Percentiles rank a stretch among this genome's conserved stretches.
These are phyloP conservation scores for Beris chalybata DNA, from an alignment of 2,888 invertebrate genomes.

Conservation along the genomic window DNA sequence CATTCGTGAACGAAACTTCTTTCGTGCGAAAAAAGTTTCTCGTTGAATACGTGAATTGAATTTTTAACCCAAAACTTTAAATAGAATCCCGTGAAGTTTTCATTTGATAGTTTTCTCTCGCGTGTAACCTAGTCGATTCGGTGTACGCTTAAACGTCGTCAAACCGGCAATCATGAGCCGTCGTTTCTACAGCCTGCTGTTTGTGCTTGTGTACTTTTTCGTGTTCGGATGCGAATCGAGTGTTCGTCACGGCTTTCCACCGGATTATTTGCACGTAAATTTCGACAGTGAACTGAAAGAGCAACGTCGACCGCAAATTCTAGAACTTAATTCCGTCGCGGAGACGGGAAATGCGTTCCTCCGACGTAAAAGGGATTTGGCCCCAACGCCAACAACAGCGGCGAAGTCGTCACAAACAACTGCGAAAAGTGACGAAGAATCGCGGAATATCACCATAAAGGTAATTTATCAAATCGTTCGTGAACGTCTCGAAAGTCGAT, in stretches of 20 bases:
- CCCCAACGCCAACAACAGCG: neutral
- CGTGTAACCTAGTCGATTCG: no score
- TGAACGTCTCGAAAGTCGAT: neutral
- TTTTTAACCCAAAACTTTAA: no score
- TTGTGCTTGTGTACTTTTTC: constrained; percentile 22
- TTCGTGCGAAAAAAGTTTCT: no score
- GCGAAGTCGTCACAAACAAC: neutral
- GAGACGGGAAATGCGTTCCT: neutral
- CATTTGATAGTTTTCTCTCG: no score
- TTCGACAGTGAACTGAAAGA: constrained; percentile 28
- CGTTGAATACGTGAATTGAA: no score
- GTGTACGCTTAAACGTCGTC: no score
- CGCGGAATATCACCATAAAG: constrained; percentile 28
- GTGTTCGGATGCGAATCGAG: constrained; percentile 21
- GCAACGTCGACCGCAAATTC: constrained; percentile 27
- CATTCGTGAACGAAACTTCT: no score
- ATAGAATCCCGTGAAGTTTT: no score
- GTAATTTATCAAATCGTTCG: constrained; percentile 1
- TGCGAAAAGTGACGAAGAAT: constrained; percentile 9
- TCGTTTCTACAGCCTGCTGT: neutral
- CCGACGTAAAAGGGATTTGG: constrained; percentile 30
- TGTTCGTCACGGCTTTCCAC: constrained; percentile 36
- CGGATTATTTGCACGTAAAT: constrained; percentile 36
- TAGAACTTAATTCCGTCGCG: neutral
- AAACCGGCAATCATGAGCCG: no score